These are phyloP conservation scores for Varanus komodoensis DNA, from an alignment of 2,113 vertebrate species.

Conservation along the genomic window DNA sequence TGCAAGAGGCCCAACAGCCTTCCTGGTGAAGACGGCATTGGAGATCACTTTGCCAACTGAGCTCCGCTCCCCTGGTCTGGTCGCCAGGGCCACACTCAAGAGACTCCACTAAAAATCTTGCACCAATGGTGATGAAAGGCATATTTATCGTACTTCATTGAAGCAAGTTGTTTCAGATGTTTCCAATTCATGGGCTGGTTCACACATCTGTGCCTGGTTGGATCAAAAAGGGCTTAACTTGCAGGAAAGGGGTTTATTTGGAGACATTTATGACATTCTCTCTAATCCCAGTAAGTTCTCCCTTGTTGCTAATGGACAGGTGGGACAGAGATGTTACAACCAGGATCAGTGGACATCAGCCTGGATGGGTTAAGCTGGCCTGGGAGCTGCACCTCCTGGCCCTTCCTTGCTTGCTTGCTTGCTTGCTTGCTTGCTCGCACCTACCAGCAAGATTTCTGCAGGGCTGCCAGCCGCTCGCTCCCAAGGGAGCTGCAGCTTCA, in stretches of 20 bases:
- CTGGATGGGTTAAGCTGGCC: neutral
- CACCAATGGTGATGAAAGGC: constrained; percentile 87
- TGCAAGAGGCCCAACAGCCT: neutral
- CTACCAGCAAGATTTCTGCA: neutral
- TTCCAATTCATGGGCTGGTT: constrained; percentile 88
- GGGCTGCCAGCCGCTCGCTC: neutral
- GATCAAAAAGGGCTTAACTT: constrained; percentile 78
- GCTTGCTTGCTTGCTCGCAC: too few species aligned
- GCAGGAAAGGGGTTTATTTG: constrained; percentile 81
- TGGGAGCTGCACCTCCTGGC: neutral
- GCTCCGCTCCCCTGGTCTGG: constrained; percentile 58
- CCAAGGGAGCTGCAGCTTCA: neutral
- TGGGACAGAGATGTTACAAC: constrained; percentile 24
- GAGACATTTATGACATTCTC: constrained; percentile 76
- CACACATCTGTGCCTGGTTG: constrained; percentile 93
- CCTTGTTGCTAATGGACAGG: constrained; percentile 72
- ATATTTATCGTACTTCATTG: constrained; percentile 91
- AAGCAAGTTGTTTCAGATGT: constrained; percentile 95
- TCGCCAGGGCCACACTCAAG: constrained; percentile 64
- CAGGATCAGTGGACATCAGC: neutral
- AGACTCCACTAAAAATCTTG: constrained; percentile 76
- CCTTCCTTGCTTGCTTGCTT: too few species aligned
- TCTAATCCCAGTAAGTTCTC: constrained; percentile 85
- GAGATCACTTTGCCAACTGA: constrained; percentile 18
- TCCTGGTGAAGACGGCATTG: neutral